These are phyloP conservation scores for Jaculus jaculus DNA, from an alignment of 2,113 vertebrate species.

Conservation along the genomic window DNA sequence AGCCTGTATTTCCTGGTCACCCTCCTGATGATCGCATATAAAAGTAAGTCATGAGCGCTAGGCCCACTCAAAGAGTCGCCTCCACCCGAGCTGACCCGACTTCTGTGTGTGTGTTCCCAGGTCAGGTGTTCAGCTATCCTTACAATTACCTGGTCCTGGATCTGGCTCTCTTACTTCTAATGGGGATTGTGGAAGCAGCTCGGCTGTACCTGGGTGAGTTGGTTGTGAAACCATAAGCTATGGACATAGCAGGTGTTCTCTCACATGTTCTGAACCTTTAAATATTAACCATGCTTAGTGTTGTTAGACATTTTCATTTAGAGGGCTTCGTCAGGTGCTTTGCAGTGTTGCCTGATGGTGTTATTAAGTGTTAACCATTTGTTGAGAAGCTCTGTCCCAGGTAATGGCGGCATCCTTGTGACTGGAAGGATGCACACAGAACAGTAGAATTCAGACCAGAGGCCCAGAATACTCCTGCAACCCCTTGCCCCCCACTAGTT, in stretches of 20 bases:
- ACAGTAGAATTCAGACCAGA: background rate
- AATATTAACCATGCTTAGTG: fast-evolving
- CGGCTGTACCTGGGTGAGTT: slow-evolving; percentile 87
- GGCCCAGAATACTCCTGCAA: background rate
- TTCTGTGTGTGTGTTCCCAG: slow-evolving; percentile 75
- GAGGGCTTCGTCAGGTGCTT: background rate
- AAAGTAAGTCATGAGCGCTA: slow-evolving; percentile 86
- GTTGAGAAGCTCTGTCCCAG: background rate
- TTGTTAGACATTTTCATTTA: background rate
- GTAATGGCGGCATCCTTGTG: background rate
- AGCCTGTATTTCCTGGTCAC: slow-evolving; percentile 88
- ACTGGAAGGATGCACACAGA: background rate
- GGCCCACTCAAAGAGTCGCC: fast-evolving
- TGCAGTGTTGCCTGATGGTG: background rate
- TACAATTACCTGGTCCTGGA: slow-evolving; percentile 83
- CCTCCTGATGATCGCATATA: slow-evolving; percentile 87
- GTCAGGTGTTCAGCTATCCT: slow-evolving; percentile 89
- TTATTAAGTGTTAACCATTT: slow-evolving; percentile 9
- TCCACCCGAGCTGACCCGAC: background rate
- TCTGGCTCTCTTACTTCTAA: slow-evolving; percentile 85
- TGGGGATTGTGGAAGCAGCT: slow-evolving; percentile 85
- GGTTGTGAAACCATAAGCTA: fast-evolving
- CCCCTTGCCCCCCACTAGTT: background rate
- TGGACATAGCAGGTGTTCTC: background rate
- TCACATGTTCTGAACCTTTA: background rate